Evolutionary conservation across 1,140 invertebrate species (phyloP).

Genomic region (Acyrthosiphon pisum): DNA sequence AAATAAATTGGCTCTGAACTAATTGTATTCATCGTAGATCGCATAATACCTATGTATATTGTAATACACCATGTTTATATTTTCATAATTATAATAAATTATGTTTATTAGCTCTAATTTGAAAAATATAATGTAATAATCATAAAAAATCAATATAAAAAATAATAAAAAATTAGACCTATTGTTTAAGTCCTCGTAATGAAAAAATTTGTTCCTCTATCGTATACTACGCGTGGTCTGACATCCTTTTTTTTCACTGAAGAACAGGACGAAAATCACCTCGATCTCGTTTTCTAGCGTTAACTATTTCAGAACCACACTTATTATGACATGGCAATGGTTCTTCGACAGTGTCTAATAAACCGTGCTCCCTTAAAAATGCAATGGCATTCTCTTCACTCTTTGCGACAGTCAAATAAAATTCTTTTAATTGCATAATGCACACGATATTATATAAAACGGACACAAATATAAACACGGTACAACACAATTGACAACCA

Average conservation of each 20-base stretch:
- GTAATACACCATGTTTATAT: too few species aligned
- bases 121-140: too few species aligned
- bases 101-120: too few species aligned
- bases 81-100: too few species aligned
- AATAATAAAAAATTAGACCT: too few species aligned
- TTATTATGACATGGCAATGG: neutral
- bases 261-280: neutral
- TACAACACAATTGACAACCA: neutral
- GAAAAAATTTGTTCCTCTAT: neutral
- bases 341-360: conserved; percentile 1
- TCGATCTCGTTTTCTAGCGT: neutral
- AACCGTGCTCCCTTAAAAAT: neutral
- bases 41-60: too few species aligned
- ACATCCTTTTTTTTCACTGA: neutral
- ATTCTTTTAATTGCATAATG: neutral
- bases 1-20: too few species aligned
- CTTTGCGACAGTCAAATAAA: conserved; percentile 3
- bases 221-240: neutral
- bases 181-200: neutral
- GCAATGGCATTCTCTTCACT: neutral
- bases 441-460: too few species aligned
- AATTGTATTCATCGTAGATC: too few species aligned
- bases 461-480: too few species aligned
- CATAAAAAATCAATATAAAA: too few species aligned
- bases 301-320: neutral